phyloP scores from a whole-genome alignment of 2,797 vertebrate genomes.

The Cheirogaleus major region DNA sequence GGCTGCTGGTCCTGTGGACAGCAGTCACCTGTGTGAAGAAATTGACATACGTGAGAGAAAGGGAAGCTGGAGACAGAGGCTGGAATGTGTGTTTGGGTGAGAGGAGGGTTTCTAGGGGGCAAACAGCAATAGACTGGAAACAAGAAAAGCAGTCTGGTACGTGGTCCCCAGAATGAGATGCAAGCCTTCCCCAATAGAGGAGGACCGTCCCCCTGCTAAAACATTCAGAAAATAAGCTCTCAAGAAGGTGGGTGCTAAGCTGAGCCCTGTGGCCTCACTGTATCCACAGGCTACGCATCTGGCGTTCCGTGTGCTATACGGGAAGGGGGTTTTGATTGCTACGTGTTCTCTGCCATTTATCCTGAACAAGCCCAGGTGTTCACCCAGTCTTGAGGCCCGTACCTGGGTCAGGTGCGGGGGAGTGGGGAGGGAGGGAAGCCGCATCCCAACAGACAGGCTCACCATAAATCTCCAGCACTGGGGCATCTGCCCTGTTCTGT shows the following conservation, averaged over 20 bases:
- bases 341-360: neutral
- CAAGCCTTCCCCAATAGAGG: too few species aligned
- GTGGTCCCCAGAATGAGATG: neutral
- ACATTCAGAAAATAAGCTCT: too few species aligned
- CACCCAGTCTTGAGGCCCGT: neutral
- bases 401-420: neutral
- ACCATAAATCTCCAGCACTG: neutral
- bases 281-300: too few species aligned
- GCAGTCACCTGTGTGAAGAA: neutral
- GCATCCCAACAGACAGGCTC: fast-evolving
- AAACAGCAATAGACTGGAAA: neutral
- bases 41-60: too few species aligned
- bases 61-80: neutral
- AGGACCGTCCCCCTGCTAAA: too few species aligned
- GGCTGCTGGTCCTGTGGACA: neutral
- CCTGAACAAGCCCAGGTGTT: neutral
- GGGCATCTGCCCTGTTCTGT: neutral
- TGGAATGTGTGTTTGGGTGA: neutral
- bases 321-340: neutral
- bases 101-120: neutral
- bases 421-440: too few species aligned
- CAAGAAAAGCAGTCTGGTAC: neutral
- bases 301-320: fast-evolving
- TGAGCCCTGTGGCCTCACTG: fast-evolving
- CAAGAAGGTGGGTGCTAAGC: neutral